phyloP scores from a whole-genome alignment of 2,113 vertebrate genomes.

The Electrona antarctica region DNA sequence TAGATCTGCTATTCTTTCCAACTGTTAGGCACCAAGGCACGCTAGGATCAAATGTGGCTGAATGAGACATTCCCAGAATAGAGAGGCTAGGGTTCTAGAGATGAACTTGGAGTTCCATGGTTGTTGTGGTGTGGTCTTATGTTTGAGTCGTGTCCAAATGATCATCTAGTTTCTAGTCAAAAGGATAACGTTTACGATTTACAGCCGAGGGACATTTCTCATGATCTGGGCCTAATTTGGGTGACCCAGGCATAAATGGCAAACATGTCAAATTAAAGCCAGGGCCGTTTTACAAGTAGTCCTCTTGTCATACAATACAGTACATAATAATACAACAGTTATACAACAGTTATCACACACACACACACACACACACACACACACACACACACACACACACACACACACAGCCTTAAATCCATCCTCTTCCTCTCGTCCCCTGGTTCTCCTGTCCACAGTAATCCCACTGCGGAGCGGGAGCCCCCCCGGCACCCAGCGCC shows the following conservation, averaged over 20 bases:
- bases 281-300: conserved; percentile 71
- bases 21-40: too few relatives aligned
- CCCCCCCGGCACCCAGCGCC: conserved; percentile 17
- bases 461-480: conserved; percentile 61
- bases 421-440: conserved; percentile 57
- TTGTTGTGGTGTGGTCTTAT: conserved; percentile 1
- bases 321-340: conserved; percentile 50
- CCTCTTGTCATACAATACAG: conserved; percentile 65
- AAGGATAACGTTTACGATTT: conserved; percentile 38
- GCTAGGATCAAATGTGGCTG: too few relatives aligned
- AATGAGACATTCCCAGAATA: neutral
- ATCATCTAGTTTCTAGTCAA: conserved; percentile 43
- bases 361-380: conserved; percentile 20
- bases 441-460: conserved; percentile 63
- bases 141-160: conserved; percentile 19
- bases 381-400: conserved; percentile 22
- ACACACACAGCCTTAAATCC: conserved; percentile 42
- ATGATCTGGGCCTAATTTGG: conserved; percentile 68
- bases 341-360: conserved; percentile 34
- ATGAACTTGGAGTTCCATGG: conserved; percentile 14
- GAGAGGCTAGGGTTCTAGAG: neutral
- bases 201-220: conserved; percentile 46
- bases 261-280: conserved; percentile 74
- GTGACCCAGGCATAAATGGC: conserved; percentile 67
- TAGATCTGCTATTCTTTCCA: too few relatives aligned